phyloP scores from a whole-genome alignment of 2,888 invertebrate genomes.

The Chirona hameri region DNA sequence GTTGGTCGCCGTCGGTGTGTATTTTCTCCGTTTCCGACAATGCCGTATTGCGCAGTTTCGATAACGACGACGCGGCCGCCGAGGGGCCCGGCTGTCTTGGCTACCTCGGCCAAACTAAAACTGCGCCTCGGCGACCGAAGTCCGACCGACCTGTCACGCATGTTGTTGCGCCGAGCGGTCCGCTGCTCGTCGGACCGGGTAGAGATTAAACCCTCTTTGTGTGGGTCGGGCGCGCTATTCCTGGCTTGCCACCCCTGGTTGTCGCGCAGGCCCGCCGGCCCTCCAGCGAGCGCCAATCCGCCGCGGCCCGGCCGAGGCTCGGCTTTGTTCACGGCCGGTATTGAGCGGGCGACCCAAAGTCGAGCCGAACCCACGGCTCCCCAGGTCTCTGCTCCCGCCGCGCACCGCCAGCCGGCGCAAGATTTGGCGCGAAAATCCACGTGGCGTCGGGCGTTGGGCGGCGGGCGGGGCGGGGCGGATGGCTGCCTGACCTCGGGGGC shows the following conservation, averaged over 20 bases:
- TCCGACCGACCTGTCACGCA: too few relatives aligned
- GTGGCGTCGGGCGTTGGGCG: not conserved
- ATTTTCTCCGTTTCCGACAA: too few relatives aligned
- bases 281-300: not conserved
- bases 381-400: conserved; percentile 6
- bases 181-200: not conserved
- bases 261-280: not conserved
- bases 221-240: not conserved
- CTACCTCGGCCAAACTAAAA: not conserved
- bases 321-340: conserved; percentile 12
- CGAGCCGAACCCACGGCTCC: not conserved
- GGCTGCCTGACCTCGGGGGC: not conserved
- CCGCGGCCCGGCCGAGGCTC: not conserved
- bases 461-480: not conserved
- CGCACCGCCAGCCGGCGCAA: not conserved
- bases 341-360: not conserved
- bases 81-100: too few relatives aligned
- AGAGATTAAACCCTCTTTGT: conserved; percentile 10
- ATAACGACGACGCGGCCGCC: too few relatives aligned
- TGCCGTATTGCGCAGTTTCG: too few relatives aligned
- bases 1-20: too few relatives aligned
- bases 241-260: not conserved
- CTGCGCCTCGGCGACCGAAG: not conserved
- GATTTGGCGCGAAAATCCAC: conserved; percentile 26
- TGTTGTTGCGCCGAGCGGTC: too few relatives aligned